phyloP scores from a whole-genome alignment of 2,888 invertebrate species.

The Sthenelais limicola region DNA sequence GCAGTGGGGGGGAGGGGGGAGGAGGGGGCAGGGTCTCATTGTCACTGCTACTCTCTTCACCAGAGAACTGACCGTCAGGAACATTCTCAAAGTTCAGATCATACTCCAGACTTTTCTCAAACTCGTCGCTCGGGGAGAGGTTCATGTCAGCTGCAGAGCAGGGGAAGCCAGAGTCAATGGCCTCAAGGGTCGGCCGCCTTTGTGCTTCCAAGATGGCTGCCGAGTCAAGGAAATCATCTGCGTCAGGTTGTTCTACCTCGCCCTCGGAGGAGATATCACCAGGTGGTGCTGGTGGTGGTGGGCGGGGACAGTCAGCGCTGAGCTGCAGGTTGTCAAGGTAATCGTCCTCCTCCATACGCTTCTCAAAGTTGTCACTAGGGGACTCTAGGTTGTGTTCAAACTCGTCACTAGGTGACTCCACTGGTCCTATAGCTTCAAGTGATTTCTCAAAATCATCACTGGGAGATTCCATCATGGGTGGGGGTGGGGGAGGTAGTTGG shows the following conservation, averaged over 20 bases:
- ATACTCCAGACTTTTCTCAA: conserved; percentile 30
- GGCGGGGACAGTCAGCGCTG: conserved; percentile 25
- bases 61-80: conserved; percentile 28
- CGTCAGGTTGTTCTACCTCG: conserved; percentile 24
- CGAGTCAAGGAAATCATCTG: conserved; percentile 22
- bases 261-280: conserved; percentile 43
- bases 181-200: conserved; percentile 20
- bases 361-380: conserved; percentile 2
- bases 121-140: conserved; percentile 21
- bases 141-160: neutral
- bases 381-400: conserved; percentile 8
- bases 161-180: conserved; percentile 8
- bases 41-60: conserved; percentile 24
- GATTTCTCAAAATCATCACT: conserved; percentile 24
- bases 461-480: conserved; percentile 20
- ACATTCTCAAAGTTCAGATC: conserved; percentile 25
- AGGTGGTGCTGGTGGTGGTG: conserved; percentile 8
- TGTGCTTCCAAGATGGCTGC: conserved; percentile 27
- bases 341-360: conserved; percentile 13
- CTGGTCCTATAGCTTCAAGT: conserved; percentile 11
- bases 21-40: conserved; percentile 29
- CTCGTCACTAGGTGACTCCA: conserved; percentile 25
- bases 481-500: conserved; percentile 15
- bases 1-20: conserved; percentile 38
- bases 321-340: conserved; percentile 25